Evolutionary conservation across 2,888 invertebrate genomes (phyloP).

Genomic region (Tuta absoluta): DNA sequence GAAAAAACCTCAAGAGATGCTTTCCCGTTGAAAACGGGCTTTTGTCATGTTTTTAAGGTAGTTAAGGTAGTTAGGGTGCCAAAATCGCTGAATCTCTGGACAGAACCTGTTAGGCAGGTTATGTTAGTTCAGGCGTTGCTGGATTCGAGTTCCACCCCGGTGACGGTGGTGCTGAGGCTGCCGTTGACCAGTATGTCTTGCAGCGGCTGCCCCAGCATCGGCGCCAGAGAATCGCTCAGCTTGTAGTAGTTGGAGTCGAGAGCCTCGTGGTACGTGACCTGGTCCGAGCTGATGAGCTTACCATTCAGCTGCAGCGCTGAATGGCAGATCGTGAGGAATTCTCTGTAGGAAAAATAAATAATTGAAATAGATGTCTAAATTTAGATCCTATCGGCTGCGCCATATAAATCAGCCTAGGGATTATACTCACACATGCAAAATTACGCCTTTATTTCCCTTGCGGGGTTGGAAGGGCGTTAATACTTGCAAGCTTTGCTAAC

Average conservation of each 20-base stretch:
- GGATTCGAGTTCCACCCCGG: conserved; percentile 89
- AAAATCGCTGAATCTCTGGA: too few species aligned
- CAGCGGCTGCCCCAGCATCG: conserved; percentile 87
- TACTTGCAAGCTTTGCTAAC: too few species aligned
- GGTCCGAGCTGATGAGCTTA: conserved; percentile 92
- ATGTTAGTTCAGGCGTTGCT: conserved; percentile 85
- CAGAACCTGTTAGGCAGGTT: too few species aligned
- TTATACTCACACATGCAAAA: too few species aligned
- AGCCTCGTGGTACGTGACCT: conserved; percentile 95
- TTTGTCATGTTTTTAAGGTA: too few species aligned
- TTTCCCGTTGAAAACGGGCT: too few species aligned
- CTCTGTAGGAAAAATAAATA: conserved; percentile 78
- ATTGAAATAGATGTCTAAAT: background rate
- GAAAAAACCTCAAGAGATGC: too few species aligned
- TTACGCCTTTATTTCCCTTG: background rate
- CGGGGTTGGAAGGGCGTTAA: too few species aligned
- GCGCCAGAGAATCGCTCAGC: conserved; percentile 88
- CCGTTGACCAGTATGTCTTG: conserved; percentile 85
- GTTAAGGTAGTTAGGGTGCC: too few species aligned
- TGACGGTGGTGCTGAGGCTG: conserved; percentile 89
- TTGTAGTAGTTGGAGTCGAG: conserved; percentile 93
- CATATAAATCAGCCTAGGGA: background rate
- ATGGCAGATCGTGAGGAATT: conserved; percentile 94
- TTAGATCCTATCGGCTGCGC: background rate
- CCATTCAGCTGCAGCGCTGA: conserved; percentile 94